Base-by-base conservation (phyloP, 2,797 vertebrate species). In the Malacoctenus gilli region DNA sequence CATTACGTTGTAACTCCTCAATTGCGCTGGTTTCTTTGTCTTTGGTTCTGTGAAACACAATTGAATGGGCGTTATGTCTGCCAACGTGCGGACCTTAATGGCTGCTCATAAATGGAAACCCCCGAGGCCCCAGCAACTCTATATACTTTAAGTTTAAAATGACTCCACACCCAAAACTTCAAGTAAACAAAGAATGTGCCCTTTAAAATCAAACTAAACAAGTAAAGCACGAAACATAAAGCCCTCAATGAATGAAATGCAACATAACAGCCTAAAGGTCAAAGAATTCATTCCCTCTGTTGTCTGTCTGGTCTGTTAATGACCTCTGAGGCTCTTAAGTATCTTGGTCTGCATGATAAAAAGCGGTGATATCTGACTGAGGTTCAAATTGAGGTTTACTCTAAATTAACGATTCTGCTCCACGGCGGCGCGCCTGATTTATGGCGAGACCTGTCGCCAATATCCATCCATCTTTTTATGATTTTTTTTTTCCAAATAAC, bases 1-100 rank as follows among this genome's bases (percentile, higher is more conserved):
- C 46, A 67, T 62, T 44, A 30, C 8, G 42, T 54, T 70, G 37
- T 32, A 63, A 11, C 9, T 19, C 4, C 34, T 20, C 37, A 53
- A 40, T 47, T 62, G 36, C 10, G 39, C 13, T 1, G 28, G 39
- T 58, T 32, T 25, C 39, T 52, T 36, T 40, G 34, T 14, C 34
- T 32, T 64, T 62, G 3, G 41, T 48, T 61, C 36, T 51, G 43
- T 35, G 38, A 58, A 63, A 65, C 35, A 39, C 36, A 48, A 43
- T 9, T 34, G 1, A 59, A 61, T 22, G 22, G n/a, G 5, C 42
- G 12, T 39, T 18, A 44, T 14, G 20, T 43, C 31, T 30, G 15
- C 21, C 12, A 39, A 8, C 54, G 25, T 58, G 22, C 40, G 21
- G 41, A 53, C 20, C 12, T 39, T 50, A 34, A 54, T 47, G 46